Conservation (phyloP, 2,888 invertebrate species). For the Acanthosepion pharaonis region DNA sequence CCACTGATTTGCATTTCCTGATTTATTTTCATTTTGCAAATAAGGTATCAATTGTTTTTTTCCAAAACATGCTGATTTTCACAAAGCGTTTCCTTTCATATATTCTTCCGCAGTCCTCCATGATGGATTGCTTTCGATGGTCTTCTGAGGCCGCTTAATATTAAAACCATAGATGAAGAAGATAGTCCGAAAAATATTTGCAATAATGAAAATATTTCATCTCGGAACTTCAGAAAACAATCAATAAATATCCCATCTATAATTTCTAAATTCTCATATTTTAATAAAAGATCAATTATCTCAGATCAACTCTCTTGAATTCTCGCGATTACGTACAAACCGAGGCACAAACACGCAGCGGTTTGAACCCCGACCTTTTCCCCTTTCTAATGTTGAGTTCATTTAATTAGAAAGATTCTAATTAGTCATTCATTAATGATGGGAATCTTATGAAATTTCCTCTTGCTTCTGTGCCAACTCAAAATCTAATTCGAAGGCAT, state of each 20-base stretch:
- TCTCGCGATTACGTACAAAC: neutral
- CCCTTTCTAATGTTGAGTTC: neutral
- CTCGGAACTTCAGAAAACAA: neutral
- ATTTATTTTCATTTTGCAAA: too few relatives aligned
- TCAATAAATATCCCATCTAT: conserved; percentile 21
- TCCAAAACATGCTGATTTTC: too few relatives aligned
- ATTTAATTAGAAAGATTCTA: conserved; percentile 1
- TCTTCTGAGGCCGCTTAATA: too few relatives aligned
- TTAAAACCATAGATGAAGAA: neutral
- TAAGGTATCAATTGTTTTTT: too few relatives aligned
- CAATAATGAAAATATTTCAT: neutral
- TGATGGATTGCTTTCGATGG: too few relatives aligned
- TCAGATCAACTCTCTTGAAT: neutral
- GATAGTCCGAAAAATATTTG: neutral
- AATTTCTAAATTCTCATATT: neutral
- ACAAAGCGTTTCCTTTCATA: too few relatives aligned
- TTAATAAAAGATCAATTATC: conserved; percentile 33
- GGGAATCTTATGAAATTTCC: neutral
- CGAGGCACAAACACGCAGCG: neutral
- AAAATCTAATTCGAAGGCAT: neutral
- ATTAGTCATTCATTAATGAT: conserved; percentile 33
- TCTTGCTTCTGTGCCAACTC: neutral
- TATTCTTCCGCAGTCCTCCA: too few relatives aligned
- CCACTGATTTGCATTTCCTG: too few relatives aligned
- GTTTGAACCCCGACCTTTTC: neutral